Evolutionary conservation across 2,888 invertebrate species (phyloP).

Genomic region (Phania funesta): DNA sequence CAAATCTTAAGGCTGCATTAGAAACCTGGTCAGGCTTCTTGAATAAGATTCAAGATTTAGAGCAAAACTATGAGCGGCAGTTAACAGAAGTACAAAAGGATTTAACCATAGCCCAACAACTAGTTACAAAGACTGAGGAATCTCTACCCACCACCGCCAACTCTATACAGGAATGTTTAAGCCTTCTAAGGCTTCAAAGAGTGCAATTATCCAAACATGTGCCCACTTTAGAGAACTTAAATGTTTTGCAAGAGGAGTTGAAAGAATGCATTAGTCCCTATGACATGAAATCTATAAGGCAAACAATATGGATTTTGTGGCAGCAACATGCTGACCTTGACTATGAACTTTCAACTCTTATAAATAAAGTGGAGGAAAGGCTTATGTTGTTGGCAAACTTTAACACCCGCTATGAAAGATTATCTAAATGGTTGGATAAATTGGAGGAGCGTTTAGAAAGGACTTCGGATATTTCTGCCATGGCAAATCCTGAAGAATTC

Average conservation of each 20-base stretch:
- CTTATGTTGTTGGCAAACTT: constrained; percentile 87
- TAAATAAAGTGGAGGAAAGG: constrained; percentile 87
- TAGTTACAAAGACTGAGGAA: constrained; percentile 83
- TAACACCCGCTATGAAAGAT: constrained; percentile 84
- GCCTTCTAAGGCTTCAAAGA: constrained; percentile 84
- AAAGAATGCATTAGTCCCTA: constrained; percentile 92
- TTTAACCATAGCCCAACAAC: constrained; percentile 85
- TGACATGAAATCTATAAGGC: constrained; percentile 90
- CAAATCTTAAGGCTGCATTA: constrained; percentile 89
- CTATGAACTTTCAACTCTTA: constrained; percentile 87
- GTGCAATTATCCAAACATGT: constrained; percentile 80
- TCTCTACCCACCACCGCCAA: constrained; percentile 83
- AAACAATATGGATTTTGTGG: constrained; percentile 88
- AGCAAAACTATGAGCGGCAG: constrained; percentile 84
- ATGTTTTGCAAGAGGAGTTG: constrained; percentile 89
- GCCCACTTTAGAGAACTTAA: constrained; percentile 86
- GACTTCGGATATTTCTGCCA: constrained; percentile 82
- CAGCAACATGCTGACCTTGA: constrained; percentile 91
- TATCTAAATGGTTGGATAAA: constrained; percentile 86
- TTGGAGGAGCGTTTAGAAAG: constrained; percentile 85
- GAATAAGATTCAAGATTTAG: constrained; percentile 84
- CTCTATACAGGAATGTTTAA: constrained; percentile 84
- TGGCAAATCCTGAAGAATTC: constrained; percentile 87
- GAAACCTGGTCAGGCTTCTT: constrained; percentile 91
- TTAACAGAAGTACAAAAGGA: constrained; percentile 83